phyloP scores from a whole-genome alignment of 2,888 invertebrate genomes.

The Eulithis testata region DNA sequence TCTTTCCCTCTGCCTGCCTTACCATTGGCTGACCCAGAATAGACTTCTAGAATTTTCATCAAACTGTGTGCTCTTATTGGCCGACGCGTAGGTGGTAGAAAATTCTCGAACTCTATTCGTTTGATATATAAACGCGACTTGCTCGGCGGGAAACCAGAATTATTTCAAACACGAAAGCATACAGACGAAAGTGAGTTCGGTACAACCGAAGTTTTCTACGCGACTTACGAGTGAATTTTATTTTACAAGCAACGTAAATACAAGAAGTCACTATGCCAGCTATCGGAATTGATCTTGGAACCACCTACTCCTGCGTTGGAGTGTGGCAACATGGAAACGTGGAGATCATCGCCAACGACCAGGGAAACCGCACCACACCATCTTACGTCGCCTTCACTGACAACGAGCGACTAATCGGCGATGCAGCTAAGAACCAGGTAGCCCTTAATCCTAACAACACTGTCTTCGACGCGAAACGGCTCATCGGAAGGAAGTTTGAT shows the following conservation, averaged over 20 bases:
- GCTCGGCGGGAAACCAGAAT: conserved; percentile 64
- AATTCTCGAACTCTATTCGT: conserved; percentile 60
- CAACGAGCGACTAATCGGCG: conserved; percentile 87
- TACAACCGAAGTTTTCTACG: conserved; percentile 47
- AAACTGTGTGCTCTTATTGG: conserved; percentile 54
- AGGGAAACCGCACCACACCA: conserved; percentile 89
- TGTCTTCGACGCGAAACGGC: conserved; percentile 90
- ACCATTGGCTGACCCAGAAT: conserved; percentile 50
- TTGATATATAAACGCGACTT: conserved; percentile 57
- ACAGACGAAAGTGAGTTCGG: conserved; percentile 58
- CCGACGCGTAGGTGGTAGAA: conserved; percentile 51
- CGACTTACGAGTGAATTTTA: conserved; percentile 26
- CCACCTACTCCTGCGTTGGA: conserved; percentile 84
- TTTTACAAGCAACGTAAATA: conserved; percentile 26
- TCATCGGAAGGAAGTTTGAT: conserved; percentile 91
- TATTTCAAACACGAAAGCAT: conserved; percentile 65
- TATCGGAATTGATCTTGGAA: conserved; percentile 83
- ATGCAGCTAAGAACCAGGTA: conserved; percentile 89
- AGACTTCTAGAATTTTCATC: conserved; percentile 57
- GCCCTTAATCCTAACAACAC: conserved; percentile 90
- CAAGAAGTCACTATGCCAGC: conserved; percentile 72
- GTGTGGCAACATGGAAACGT: conserved; percentile 88
- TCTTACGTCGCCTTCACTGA: conserved; percentile 90
- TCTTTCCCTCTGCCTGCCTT: conserved; percentile 32
- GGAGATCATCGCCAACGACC: conserved; percentile 88